Evolutionary conservation across 2,888 invertebrate genomes (phyloP), one percentile per base, ranked within the genome.

Genomic region (Mimumesa dahlbomi): DNA sequence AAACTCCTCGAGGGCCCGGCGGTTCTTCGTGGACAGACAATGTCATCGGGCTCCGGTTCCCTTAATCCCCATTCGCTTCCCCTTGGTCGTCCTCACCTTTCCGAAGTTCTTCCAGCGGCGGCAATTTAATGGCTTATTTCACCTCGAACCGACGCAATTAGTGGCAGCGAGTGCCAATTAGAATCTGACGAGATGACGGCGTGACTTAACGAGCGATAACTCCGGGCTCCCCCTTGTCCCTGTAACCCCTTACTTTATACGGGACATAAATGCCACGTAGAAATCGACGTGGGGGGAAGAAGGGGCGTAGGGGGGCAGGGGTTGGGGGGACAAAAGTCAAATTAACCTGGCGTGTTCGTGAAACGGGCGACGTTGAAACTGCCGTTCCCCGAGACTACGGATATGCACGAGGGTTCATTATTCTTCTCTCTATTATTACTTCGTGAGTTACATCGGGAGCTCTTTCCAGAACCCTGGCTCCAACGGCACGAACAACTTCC

Each of bases 131-230:
- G 69, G 65, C 70, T 75, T 73, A 67, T 66, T 72, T 75, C 57
- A 34, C 58, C 43, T 40, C 61, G 67, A 70, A 70, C 52, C 54
- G 61, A 48, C 40, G 67, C 62, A 80, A 78, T 81, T 80, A 78
- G 43, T 54, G 42, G 22, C 50, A 38, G 29, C 67, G 53, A 43
- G 53, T 62, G 49, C 66, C 70, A 79, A 79, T 79, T 79, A 71
- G 48, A 65, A 61, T 59, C 62, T 31, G 49, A 66, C 57, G 46
- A 62, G 54, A 56, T 13, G 31, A 13, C 56, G 22, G 34, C 50
- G 40, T 29, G 25, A 46, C 53, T 69, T 57, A 56, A 62, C 56
- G 63, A 52, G 38, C 63, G 62, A 57, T 64, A 52, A 65, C 59
- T 58, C 25, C 6, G 38, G n/a, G 16, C 45, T 36, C 21, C n/a